Base-by-base conservation (phyloP, 2,888 invertebrate genomes). In the Linnaemya vulpina region DNA sequence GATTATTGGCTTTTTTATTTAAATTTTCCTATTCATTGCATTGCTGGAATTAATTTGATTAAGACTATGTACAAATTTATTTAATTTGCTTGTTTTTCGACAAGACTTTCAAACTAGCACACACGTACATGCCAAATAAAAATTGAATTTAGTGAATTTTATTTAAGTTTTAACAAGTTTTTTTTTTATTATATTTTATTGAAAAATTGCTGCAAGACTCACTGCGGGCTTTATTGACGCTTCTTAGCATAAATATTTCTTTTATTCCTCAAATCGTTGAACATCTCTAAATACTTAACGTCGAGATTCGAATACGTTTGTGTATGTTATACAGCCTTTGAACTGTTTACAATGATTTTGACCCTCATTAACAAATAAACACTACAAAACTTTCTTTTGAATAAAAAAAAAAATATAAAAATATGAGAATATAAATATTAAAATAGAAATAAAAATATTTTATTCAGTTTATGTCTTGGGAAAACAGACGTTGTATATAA, bases 1-100 rank as follows among this genome's bases (percentile, higher is more conserved):
- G 84, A 82, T 82, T 82, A 82, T 76, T 76, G 63, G 76, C 10
- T 49, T 40, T 67, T 67, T 73, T 65, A 22, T 67, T 73, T 65
- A 22, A 25, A 80, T 65, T 58, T 58, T 58, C n/a, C 46, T 17
- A 53, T 68, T 10, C 2, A 20, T 9, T 13, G 40, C 60, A 40
- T 43, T 62, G 35, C 35, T 55, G 15, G 22, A 68, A 75, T 43
- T 60, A 62, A 74, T 67, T 80, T 51, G 67, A 74, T 67, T 49
- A 80, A 51, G 15, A n/a, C 3, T 46, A 46, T 43, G 15, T 38
- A 38, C 11, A 5, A 7, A 5, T 40, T 70, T 35, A n/a, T 51
- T 68, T 17, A 30, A 60, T 65, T n/a, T 62, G 38, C 38, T 62
- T 60, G 17, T 8, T 53, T 11, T 22, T 53, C 11, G 1, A 1